Evolutionary conservation across 2,113 vertebrate genomes (phyloP).

Genomic region (Myotis davidii): DNA sequence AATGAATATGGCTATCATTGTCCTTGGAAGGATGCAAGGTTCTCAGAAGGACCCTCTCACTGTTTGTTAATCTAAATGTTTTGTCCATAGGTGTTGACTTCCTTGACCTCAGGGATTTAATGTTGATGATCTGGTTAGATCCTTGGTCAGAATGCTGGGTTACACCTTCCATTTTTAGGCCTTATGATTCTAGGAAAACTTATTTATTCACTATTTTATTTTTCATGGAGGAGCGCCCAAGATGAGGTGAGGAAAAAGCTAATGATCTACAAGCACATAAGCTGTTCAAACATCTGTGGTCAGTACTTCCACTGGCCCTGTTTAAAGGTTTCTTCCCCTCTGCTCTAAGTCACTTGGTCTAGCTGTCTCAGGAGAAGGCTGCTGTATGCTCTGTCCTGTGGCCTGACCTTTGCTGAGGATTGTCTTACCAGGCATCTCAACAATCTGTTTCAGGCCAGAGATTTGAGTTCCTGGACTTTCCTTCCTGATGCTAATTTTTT

Average conservation of each 20-base stretch:
- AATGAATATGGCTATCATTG: background rate
- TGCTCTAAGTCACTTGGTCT: background rate
- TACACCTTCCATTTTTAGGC: background rate
- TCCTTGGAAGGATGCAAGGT: background rate
- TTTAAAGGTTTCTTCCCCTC: background rate
- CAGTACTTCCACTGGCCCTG: background rate
- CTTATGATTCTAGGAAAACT: background rate
- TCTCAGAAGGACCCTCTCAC: background rate
- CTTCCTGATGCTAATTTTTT: background rate
- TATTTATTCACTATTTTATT: background rate
- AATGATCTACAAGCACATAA: conserved; percentile 22
- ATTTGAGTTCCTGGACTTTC: background rate
- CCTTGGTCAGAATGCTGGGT: background rate
- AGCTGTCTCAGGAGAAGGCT: background rate
- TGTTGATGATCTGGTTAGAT: background rate
- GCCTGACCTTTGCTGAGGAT: background rate
- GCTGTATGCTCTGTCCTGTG: background rate
- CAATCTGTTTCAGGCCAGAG: background rate
- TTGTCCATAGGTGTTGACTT: background rate
- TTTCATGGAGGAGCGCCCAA: conserved; percentile 1
- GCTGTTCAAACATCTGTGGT: background rate
- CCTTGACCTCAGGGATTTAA: background rate
- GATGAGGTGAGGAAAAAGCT: conserved; percentile 20
- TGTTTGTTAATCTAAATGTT: background rate
- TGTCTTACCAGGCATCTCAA: background rate